Evolutionary conservation across 2,888 invertebrate genomes (phyloP).

Genomic region (Palloptera scutellata): DNA sequence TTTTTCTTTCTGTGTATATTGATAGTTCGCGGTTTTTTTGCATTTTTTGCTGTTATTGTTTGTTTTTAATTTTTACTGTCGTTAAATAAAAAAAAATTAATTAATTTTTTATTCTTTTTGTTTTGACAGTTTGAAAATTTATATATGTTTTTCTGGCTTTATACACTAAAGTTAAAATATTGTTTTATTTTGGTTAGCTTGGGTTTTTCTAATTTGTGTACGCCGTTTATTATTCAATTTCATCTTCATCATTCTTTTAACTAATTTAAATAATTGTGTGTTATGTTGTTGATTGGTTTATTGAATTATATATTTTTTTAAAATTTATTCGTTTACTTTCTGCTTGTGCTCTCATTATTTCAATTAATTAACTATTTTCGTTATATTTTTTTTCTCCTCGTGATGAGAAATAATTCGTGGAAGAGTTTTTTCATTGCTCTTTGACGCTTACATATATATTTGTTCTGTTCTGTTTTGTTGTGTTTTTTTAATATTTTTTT

Average conservation of each 20-base stretch:
- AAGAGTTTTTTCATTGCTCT: constrained; percentile 36
- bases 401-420: constrained; percentile 43
- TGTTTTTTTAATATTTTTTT: constrained; percentile 39
- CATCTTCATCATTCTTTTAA: constrained; percentile 18
- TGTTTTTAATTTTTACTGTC: constrained; percentile 25
- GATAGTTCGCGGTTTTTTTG: constrained; percentile 10
- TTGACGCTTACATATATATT: constrained; percentile 15
- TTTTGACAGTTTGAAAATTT: no score
- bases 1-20: constrained; percentile 21
- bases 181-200: no score
- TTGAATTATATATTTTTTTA: constrained; percentile 30
- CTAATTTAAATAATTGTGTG: constrained; percentile 24
- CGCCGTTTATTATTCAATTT: no score
- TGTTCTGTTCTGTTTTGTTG: constrained; percentile 32
- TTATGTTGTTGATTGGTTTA: constrained; percentile 17
- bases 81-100: constrained; percentile 38
- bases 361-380: constrained; percentile 23
- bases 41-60: constrained; percentile 3
- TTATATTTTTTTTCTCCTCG: constrained; percentile 33
- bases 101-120: constrained; percentile 15
- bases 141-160: constrained; percentile 1
- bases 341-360: constrained; percentile 22
- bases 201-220: no score
- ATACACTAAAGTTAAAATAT: not conserved
- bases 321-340: constrained; percentile 35